Conservation (phyloP, 2,113 vertebrate genomes). For the Toxostoma redivivum region DNA sequence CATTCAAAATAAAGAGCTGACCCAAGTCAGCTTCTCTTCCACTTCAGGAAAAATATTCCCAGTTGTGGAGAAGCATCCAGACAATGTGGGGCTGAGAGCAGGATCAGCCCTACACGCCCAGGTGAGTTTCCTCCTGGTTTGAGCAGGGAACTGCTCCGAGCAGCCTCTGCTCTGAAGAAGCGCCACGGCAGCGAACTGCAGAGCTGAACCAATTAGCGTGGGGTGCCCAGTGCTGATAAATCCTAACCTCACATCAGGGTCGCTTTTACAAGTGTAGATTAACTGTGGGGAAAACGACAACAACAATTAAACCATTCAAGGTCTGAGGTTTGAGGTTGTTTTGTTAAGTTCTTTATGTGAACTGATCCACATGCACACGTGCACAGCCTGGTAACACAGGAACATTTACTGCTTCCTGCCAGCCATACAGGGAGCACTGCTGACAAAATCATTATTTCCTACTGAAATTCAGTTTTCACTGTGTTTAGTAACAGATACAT, state of each 20-base stretch:
- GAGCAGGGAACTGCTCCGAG: neutral
- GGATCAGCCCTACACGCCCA: neutral
- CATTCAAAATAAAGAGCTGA: neutral
- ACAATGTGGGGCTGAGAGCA: fast-evolving
- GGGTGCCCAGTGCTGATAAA: neutral
- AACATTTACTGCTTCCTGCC: neutral
- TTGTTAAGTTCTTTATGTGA: neutral
- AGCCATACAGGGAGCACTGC: neutral
- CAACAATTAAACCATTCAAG: slow-evolving; percentile 31
- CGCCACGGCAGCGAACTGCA: fast-evolving
- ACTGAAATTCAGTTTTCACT: neutral
- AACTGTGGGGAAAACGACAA: neutral
- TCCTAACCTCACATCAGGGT: neutral
- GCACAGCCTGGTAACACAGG: neutral
- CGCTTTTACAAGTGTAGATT: neutral
- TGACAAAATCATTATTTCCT: neutral
- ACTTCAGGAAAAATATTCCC: neutral
- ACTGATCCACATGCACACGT: neutral
- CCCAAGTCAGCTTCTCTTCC: neutral
- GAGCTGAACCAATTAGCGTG: neutral
- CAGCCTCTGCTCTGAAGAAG: neutral
- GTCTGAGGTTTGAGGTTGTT: neutral
- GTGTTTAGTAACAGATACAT: neutral
- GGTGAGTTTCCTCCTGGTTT: fast-evolving
- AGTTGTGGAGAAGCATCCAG: fast-evolving